Conservation (phyloP, 2,797 vertebrate species). For the Dryobates pubescens region DNA sequence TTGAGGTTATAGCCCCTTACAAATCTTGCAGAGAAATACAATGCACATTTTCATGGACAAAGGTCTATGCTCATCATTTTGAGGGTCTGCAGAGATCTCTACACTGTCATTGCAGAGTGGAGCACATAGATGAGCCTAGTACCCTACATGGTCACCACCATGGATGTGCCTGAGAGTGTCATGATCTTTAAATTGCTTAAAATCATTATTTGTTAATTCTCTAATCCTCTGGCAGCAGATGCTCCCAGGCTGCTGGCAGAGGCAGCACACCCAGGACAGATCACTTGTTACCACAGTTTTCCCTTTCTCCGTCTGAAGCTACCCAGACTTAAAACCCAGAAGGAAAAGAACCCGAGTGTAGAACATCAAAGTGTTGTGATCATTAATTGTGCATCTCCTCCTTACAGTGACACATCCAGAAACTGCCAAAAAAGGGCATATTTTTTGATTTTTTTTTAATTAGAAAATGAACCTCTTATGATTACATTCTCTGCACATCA, state of each 20-base stretch:
- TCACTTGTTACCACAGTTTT: background rate
- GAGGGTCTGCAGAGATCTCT: background rate
- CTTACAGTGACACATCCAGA: background rate
- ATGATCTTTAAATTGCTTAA: background rate
- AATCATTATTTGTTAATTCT: background rate
- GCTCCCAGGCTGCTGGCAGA: background rate
- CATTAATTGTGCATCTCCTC: background rate
- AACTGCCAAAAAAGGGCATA: background rate
- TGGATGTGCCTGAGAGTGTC: background rate
- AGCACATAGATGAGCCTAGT: background rate
- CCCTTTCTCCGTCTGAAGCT: background rate
- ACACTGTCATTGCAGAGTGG: fast-evolving
- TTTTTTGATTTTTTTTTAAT: background rate
- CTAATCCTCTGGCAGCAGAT: background rate
- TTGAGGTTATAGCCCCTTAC: background rate
- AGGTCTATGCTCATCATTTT: background rate
- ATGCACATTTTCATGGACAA: background rate
- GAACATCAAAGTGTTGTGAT: background rate
- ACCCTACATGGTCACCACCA: background rate
- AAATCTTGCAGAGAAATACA: background rate
- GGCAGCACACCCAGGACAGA: conserved; percentile 6
- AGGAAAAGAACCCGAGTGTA: background rate
- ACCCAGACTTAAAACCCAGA: background rate
- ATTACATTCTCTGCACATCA: fast-evolving
- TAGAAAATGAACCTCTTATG: background rate